phyloP scores from a whole-genome alignment of 2,888 invertebrate species.

The Epirrhoe alternata region DNA sequence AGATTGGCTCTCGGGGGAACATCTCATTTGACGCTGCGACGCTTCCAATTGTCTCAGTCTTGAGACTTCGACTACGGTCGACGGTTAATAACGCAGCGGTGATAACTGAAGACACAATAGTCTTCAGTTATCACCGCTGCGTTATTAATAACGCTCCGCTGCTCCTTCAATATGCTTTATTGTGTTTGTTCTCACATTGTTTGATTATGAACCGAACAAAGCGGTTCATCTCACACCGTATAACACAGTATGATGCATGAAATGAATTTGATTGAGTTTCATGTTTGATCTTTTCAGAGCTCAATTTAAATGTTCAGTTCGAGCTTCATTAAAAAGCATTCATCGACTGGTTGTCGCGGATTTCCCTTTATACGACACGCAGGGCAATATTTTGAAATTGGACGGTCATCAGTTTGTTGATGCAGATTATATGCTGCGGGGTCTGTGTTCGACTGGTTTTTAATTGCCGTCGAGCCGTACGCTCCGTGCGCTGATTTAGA shows the following conservation, averaged over 20 bases:
- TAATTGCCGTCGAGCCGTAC: conserved; percentile 64
- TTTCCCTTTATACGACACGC: conserved; percentile 47
- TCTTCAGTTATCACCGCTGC: conserved; percentile 56
- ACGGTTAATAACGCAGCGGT: too few relatives aligned
- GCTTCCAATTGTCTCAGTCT: conserved; percentile 79
- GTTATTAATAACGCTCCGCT: conserved; percentile 56
- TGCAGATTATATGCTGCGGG: conserved; percentile 68
- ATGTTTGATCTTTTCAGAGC: conserved; percentile 42
- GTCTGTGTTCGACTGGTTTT: conserved; percentile 63
- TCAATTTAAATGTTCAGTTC: conserved; percentile 41
- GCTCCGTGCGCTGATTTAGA: conserved; percentile 69
- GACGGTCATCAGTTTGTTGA: conserved; percentile 61
- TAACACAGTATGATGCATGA: conserved; percentile 26
- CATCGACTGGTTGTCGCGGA: conserved; percentile 47
- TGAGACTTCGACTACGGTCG: conserved; percentile 57
- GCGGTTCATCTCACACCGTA: conserved; percentile 33
- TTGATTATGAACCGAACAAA: conserved; percentile 36
- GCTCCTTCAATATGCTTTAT: conserved; percentile 49
- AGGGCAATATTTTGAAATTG: conserved; percentile 57
- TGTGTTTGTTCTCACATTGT: conserved; percentile 49
- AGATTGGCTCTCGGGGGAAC: conserved; percentile 75
- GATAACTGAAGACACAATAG: too few relatives aligned
- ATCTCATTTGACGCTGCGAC: conserved; percentile 80
- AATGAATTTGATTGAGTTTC: conserved; percentile 30
- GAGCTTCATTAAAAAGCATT: conserved; percentile 46